A percentile compares a stretch with the other conserved stretches of the same genome.
Evolutionary conservation across 2,797 vertebrate genomes (phyloP).

Genomic region (Hemibagrus guttatus): DNA sequence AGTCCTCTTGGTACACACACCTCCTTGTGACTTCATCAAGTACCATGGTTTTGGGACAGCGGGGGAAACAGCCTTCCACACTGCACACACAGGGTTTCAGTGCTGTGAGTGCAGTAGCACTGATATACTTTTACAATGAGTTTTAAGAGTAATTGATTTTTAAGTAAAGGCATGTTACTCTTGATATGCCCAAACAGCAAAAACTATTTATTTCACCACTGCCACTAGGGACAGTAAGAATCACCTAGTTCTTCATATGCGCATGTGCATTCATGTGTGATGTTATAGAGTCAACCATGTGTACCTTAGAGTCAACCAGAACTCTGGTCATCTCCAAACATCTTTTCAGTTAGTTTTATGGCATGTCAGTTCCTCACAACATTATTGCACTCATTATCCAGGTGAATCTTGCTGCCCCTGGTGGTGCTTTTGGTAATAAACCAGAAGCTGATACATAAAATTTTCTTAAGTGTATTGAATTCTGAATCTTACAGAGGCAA

Average conservation of each 20-base stretch:
- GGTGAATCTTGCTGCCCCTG: not conserved
- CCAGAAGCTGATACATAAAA: not conserved
- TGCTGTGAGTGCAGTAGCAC: not conserved
- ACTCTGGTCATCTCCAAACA: not conserved
- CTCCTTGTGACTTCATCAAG: conserved; percentile 93
- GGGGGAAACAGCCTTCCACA: conserved; percentile 95
- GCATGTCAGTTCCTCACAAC: not conserved
- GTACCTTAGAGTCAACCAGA: no score
- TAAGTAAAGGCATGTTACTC: not conserved
- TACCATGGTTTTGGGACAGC: conserved; percentile 93
- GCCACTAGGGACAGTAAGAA: not conserved
- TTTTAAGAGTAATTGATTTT: not conserved
- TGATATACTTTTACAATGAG: not conserved
- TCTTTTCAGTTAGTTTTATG: not conserved
- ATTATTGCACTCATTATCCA: not conserved
- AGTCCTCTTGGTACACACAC: conserved; percentile 94
- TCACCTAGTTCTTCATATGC: not conserved
- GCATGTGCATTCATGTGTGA: not conserved
- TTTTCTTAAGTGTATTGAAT: not conserved
- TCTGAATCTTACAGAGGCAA: conserved; percentile 86
- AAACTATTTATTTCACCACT: not conserved
- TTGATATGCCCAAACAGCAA: not conserved
- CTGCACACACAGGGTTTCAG: conserved; percentile 66
- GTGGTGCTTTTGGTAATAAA: not conserved
- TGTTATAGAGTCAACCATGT: no score